Evolutionary conservation across 64 coral and sea anemone species (phyloP).

Genomic region (Montipora sp.): DNA sequence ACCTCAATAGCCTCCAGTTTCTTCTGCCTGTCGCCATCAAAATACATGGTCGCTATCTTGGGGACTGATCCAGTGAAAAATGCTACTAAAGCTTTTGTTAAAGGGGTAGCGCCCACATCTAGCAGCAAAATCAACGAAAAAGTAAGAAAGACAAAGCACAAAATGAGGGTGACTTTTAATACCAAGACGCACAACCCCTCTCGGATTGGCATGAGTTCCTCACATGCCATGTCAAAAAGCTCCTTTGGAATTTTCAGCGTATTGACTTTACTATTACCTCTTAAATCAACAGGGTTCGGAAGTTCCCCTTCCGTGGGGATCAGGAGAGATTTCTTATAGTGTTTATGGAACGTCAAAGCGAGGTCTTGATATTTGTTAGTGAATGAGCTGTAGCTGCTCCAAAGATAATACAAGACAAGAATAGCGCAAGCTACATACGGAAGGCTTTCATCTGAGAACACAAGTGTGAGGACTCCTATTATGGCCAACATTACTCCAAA

Average conservation of each 20-base stretch:
- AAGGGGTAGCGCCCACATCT: not conserved
- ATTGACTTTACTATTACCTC: not conserved
- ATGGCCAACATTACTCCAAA: not conserved
- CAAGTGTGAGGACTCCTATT: not conserved
- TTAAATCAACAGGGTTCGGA: not conserved
- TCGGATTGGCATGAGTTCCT: conserved; percentile 12
- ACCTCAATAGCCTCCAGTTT: not conserved
- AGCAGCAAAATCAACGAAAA: not conserved
- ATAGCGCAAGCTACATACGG: not conserved
- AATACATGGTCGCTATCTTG: not conserved
- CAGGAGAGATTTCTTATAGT: not conserved
- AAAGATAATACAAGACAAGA: not conserved
- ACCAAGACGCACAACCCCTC: not conserved
- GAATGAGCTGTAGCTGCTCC: conserved; percentile 34
- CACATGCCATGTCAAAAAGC: conserved; percentile 5
- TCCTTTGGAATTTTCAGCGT: conserved; percentile 5
- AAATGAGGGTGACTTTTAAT: not conserved
- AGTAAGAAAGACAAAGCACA: not conserved
- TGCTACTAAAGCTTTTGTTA: not conserved
- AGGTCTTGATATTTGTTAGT: conserved; percentile 26
- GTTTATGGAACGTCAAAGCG: not conserved
- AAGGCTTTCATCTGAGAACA: not conserved
- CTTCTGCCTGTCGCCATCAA: not conserved
- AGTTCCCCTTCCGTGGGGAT: not conserved
- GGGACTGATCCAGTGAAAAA: conserved; percentile 26